Percentiles rank a stretch among this genome's conserved stretches.
Evolutionary conservation across 2,797 vertebrate genomes (phyloP).

Genomic region (Novumbra hubbsi): DNA sequence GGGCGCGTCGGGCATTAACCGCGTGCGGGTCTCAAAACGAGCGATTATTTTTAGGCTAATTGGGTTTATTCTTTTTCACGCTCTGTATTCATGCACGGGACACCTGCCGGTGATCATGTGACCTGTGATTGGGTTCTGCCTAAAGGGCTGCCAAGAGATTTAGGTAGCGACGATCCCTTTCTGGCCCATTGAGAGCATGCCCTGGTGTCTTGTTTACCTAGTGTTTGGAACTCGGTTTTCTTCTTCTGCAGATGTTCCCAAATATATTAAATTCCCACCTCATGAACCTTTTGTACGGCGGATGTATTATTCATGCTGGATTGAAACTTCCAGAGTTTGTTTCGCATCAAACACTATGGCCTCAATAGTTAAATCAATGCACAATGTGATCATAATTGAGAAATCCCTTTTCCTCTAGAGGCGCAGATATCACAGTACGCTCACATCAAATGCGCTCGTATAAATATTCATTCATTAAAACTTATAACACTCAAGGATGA

Average conservation of each 20-base stretch:
- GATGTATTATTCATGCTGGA: not conserved
- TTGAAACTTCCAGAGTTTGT: not conserved
- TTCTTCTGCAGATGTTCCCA: not conserved
- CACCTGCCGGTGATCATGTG: conserved; percentile 33
- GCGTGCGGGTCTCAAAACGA: conserved; percentile 52
- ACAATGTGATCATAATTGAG: conserved; percentile 16
- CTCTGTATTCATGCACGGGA: not conserved
- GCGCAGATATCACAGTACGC: conserved; percentile 17
- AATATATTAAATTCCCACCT: not conserved
- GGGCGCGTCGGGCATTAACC: conserved; percentile 48
- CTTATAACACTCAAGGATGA: not conserved
- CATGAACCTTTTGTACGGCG: not conserved
- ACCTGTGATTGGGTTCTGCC: conserved; percentile 29
- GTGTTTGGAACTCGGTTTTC: not conserved
- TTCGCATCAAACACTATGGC: not conserved
- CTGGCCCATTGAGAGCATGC: not conserved
- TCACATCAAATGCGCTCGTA: not conserved
- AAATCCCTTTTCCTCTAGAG: not conserved
- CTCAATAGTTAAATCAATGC: not conserved
- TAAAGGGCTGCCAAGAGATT: not conserved
- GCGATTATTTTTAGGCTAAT: conserved; percentile 51
- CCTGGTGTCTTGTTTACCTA: conserved; percentile 15
- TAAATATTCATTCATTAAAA: conserved; percentile 12
- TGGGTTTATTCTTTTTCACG: conserved; percentile 28
- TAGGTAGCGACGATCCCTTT: conserved; percentile 4